Evolutionary conservation across 1,140 invertebrate species (phyloP), one percentile per base, ranked within the genome.

Genomic region (Microplitis demolitor): DNA sequence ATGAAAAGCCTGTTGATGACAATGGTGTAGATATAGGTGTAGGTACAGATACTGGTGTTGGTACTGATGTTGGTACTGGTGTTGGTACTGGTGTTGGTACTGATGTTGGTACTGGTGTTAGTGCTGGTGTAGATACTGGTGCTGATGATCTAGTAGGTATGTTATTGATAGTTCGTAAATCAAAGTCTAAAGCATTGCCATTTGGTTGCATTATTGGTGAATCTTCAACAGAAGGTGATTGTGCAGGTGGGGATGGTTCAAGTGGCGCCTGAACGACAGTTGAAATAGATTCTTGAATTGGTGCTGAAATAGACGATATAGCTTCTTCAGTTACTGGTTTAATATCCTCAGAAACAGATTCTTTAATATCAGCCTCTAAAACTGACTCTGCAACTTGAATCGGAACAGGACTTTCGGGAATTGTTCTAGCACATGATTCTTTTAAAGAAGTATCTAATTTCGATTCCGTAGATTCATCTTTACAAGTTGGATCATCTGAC

Each of bases 371-470:
- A 4, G 82, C 50, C 56, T 86, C 83, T 4, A 86, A 74, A 68
- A 87, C 84, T 4, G 84, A 86, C 76, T 87, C 85, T 3, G 84
- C 85, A 3, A 87, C 82, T 75, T 87, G 86, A 62, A 87, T 85
- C 5, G 86, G 84, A 66, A 87, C 85, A 16, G 76, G 71, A 60
- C 72, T 76, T 2, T 78, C 75, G 11, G 56, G 11, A n/a, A 69
- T 24, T 33, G 71, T 39, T 58, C 66, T 79, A 58, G 34, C 62
- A 56, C 35, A 14, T 61, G 35, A 66, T 66, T 67, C 53, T 63
- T 34, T 64, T 11, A 60, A 69, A 24, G 8, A 33, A 31, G 9
- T 16, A 31, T 58, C 24, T 3, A 24, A 31, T 9, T 62, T 31
- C 6, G 60, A 37, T 58, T 31, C 14, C 4, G n/a, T n/a, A 24